phyloP scores from a whole-genome alignment of 1,140 invertebrate genomes.

The Pogonomyrmex californicus region DNA sequence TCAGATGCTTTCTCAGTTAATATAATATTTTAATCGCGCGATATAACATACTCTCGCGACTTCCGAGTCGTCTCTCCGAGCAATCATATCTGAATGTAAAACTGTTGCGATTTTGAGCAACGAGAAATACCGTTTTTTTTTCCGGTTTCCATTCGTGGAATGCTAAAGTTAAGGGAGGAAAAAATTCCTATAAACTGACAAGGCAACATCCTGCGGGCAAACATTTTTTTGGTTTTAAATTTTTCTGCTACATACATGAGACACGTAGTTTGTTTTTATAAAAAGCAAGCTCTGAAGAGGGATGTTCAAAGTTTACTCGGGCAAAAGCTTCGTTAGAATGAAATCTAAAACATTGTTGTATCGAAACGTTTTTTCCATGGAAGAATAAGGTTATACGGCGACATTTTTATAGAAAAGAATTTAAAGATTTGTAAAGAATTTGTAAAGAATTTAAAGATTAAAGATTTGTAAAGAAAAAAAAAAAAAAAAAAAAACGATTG shows the following conservation, averaged over 20 bases:
- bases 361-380: background rate
- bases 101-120: background rate
- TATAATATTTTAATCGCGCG: background rate
- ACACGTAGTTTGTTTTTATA: conserved; percentile 19
- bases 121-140: conserved; percentile 9
- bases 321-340: background rate
- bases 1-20: no score
- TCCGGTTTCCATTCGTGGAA: background rate
- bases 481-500: background rate
- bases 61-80: background rate
- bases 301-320: conserved; percentile 7
- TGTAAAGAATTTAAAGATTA: background rate
- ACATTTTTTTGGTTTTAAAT: conserved; percentile 32
- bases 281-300: conserved; percentile 22
- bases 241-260: background rate
- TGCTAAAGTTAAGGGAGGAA: conserved; percentile 15
- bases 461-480: background rate
- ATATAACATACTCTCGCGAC: background rate
- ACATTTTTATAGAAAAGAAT: background rate
- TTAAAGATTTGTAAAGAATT: background rate
- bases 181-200: conserved; percentile 38
- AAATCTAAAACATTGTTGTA: conserved; percentile 36
- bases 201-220: conserved; percentile 17
- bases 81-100: conserved; percentile 26
- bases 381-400: background rate